Conservation (phyloP, 2,113 vertebrate species). For the Saiga tatarica region DNA sequence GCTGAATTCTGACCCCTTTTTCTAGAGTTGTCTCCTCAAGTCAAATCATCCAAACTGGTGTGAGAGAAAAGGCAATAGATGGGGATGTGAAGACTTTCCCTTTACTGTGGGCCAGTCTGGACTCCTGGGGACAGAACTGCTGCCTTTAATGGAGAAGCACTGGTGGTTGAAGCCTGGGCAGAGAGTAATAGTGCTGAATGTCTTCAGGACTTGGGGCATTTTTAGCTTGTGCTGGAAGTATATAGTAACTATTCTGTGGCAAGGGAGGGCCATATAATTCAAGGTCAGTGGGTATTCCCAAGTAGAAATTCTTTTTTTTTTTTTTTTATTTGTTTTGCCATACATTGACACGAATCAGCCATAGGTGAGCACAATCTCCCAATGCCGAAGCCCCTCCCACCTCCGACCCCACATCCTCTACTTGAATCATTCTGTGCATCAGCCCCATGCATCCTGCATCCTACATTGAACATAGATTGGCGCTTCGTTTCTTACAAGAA, state of each 20-base stretch:
- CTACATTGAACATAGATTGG: too few species aligned
- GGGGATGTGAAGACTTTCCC: neutral
- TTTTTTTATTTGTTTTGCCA: too few species aligned
- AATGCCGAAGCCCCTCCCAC: too few species aligned
- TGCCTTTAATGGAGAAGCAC: neutral
- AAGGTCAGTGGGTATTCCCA: neutral
- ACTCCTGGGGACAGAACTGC: neutral
- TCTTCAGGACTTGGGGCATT: neutral
- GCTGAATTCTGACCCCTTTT: neutral
- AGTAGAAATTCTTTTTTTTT: too few species aligned
- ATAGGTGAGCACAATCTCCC: too few species aligned
- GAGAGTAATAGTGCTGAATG: neutral
- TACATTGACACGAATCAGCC: too few species aligned
- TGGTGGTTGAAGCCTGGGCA: neutral
- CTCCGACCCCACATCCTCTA: too few species aligned
- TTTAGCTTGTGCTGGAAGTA: neutral
- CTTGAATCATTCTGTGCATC: too few species aligned
- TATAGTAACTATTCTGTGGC: neutral
- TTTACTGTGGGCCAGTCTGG: neutral
- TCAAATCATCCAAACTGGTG: neutral
- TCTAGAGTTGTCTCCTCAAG: neutral
- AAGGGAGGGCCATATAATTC: neutral
- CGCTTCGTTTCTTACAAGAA: too few species aligned
- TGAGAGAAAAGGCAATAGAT: neutral
- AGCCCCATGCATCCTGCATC: too few species aligned